These are phyloP conservation scores for Bombus polaris DNA, from an alignment of 1,140 invertebrate species.

Conservation along the genomic window DNA sequence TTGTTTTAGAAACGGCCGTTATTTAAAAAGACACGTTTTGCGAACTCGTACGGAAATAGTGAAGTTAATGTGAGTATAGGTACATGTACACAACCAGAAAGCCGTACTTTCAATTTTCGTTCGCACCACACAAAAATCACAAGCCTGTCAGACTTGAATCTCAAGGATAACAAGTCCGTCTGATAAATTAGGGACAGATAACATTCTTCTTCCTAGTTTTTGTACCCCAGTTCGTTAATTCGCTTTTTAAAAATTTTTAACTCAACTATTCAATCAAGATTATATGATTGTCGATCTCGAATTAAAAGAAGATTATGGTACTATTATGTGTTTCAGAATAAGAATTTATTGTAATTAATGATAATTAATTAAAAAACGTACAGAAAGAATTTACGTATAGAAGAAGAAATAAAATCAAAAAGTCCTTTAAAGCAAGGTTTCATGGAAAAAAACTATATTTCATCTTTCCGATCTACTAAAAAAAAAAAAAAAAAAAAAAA, in stretches of 20 bases:
- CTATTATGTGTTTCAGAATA: not conserved
- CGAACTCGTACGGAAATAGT: not conserved
- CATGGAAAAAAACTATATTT: not conserved
- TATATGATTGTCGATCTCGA: not conserved
- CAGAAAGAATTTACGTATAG: not conserved
- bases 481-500: not conserved
- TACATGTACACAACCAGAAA: not conserved
- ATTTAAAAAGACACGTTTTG: not conserved
- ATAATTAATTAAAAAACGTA: not conserved
- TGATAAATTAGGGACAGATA: constrained; percentile 22
- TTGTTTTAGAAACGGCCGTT: not conserved
- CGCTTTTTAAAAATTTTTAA: too few species aligned
- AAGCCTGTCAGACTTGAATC: constrained; percentile 7
- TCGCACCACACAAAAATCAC: constrained; percentile 1
- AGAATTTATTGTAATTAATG: not conserved
- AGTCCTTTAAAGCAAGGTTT: too few species aligned
- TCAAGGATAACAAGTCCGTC: constrained; percentile 14
- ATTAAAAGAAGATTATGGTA: not conserved
- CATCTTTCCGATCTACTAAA: not conserved
- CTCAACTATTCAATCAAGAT: too few species aligned
- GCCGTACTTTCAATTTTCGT: constrained; percentile 38
- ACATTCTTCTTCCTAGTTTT: constrained; percentile 14
- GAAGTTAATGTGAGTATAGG: not conserved
- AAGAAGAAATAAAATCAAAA: not conserved
- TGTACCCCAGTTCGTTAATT: not conserved